Conservation (phyloP, 1,140 invertebrate species). For the Chionoecetes opilio region DNA sequence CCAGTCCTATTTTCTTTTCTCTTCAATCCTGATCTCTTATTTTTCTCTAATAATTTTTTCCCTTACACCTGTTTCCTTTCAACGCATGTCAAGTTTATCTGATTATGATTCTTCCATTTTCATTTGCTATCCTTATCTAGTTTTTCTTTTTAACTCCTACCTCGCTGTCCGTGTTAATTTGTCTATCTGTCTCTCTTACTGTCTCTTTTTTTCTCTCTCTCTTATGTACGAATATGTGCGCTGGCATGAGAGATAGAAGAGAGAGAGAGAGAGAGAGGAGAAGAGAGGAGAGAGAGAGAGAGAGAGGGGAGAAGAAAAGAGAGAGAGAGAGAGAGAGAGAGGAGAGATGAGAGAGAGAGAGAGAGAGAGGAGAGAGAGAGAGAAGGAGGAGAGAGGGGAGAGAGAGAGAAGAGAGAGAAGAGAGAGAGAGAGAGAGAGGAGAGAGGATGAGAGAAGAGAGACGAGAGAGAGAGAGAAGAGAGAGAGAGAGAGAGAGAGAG, state of each 20-base stretch:
- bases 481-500: constrained; percentile 62
- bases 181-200: constrained; percentile 35
- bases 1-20: neutral
- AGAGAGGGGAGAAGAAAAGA: constrained; percentile 28
- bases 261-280: neutral
- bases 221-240: neutral
- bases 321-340: constrained; percentile 42
- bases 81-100: neutral
- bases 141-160: neutral
- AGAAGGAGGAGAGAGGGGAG: constrained; percentile 6
- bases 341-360: neutral
- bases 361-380: neutral
- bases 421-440: constrained; percentile 67
- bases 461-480: constrained; percentile 57
- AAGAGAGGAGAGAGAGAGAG: constrained; percentile 33
- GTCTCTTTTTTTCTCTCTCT: constrained; percentile 33
- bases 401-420: constrained; percentile 53
- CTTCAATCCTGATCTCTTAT: no score
- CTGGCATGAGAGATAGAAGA: neutral
- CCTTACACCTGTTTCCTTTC: neutral
- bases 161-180: no score
- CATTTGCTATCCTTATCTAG: neutral
- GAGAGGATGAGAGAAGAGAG: constrained; percentile 44
- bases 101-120: neutral
- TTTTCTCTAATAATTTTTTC: neutral